Percentiles rank a stretch among this genome's conserved stretches.
Conservation (phyloP, 2,888 invertebrate species). For the Tethea ocularis region DNA sequence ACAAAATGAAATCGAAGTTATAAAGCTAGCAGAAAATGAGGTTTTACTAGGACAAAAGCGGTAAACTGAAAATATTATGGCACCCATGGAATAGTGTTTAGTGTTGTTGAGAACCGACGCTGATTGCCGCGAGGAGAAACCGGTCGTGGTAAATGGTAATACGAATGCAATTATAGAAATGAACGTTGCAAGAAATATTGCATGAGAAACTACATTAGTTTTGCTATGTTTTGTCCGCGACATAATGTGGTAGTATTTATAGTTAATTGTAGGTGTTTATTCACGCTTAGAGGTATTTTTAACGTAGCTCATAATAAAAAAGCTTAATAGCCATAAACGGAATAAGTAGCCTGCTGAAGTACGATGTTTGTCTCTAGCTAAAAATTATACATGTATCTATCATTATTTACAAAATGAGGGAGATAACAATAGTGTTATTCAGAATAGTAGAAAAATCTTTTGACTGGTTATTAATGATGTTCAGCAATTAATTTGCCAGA, state of each 20-base stretch:
- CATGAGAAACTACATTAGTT: constrained; percentile 5
- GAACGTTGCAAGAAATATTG: constrained; percentile 11
- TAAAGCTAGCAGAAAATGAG: neutral
- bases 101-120: constrained; percentile 13
- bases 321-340: neutral
- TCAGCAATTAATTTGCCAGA: no score
- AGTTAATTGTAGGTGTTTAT: constrained; percentile 1
- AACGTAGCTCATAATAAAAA: neutral
- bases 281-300: neutral
- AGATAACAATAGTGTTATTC: neutral
- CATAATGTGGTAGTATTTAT: neutral
- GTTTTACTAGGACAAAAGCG: constrained; percentile 24
- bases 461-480: neutral
- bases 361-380: no score
- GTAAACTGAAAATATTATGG: constrained; percentile 64
- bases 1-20: neutral
- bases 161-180: constrained; percentile 31
- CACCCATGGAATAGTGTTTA: constrained; percentile 39
- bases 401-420: neutral
- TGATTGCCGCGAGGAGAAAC: constrained; percentile 21
- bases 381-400: neutral
- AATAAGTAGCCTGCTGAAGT: no score
- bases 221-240: neutral
- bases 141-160: neutral
- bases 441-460: neutral